A percentile compares a stretch with the other conserved stretches of the same genome.
These are phyloP conservation scores for Fulmarus glacialis DNA, from an alignment of 2,113 vertebrate species.

Conservation along the genomic window DNA sequence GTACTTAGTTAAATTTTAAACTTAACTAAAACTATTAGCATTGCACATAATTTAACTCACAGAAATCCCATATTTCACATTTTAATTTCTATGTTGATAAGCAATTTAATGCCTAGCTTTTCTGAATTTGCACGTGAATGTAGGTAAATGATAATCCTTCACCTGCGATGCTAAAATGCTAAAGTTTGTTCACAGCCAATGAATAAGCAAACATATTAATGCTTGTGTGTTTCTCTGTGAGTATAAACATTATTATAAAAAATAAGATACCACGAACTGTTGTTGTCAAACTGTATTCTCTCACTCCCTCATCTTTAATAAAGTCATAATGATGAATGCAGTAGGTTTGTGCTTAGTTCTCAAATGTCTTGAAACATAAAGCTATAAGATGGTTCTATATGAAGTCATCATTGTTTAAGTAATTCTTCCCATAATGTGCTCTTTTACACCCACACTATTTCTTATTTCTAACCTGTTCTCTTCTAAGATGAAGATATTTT, in stretches of 20 bases:
- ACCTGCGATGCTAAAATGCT: background rate
- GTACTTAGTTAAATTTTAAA: conserved; percentile 34
- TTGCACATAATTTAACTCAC: background rate
- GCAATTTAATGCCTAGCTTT: background rate
- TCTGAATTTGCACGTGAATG: background rate
- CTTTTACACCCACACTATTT: background rate
- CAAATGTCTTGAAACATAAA: background rate
- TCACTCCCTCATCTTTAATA: conserved; percentile 10
- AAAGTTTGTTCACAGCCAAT: background rate
- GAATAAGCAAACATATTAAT: background rate
- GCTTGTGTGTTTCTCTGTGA: background rate
- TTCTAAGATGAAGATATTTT: background rate
- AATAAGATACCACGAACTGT: background rate
- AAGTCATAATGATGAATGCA: background rate
- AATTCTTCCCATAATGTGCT: background rate
- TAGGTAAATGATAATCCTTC: background rate
- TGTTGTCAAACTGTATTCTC: background rate
- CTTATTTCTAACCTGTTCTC: background rate
- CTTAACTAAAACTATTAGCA: background rate
- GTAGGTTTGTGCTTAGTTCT: background rate
- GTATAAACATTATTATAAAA: background rate
- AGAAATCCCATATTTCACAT: background rate
- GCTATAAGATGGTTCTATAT: background rate
- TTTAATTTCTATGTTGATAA: background rate
- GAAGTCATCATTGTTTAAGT: background rate